Evolutionary conservation across 2,888 invertebrate species (phyloP), one percentile per base, ranked within the genome.

Genomic region (Ryuthela nishihirai): DNA sequence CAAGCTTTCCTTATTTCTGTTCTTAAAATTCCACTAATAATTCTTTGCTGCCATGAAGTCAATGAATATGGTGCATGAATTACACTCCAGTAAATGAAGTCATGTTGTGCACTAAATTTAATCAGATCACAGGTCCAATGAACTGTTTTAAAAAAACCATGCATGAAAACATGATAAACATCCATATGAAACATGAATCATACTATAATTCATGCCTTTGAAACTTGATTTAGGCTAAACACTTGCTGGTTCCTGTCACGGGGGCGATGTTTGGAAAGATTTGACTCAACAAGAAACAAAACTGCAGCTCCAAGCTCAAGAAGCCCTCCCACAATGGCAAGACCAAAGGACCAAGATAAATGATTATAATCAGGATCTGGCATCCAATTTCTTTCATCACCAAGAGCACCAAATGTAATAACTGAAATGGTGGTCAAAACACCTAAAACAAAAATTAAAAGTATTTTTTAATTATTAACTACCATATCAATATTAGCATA

Each of bases 311-410:
- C 79, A 24, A 89, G 75, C 50, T 84, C 82, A 4, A 85, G 78
- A 1, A 88, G 79, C 2, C 85, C 81, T 23, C 1, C 81, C 85
- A 68, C 78, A 84, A 36, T 70, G 23, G 69, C 92, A 32, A 95
- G 75, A 0, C 87, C 87, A 71, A 93, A 97, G 0, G 94, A 93
- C 91, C 93, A 97, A 2, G 94, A 94, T 65, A 97, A 84, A 77
- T 89, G 94, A 75, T 97, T 97, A 74, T 95, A 94, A 12, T 88
- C 85, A 0, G 74, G 76, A 56, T 67, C 68, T 0, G 94, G 94
- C 90, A 97, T 92, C 72, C 94, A 90, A 61, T 89, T 90, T 64
- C 88, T 83, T 10, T 85, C 83, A 75, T 94, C 93, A 6, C 88
- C 93, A 68, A 85, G 80, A 25, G 84, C 82, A 0, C 92, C 95